These are phyloP conservation scores for Chiloscyllium punctatum DNA, from an alignment of 2,797 vertebrate genomes.

Conservation along the genomic window DNA sequence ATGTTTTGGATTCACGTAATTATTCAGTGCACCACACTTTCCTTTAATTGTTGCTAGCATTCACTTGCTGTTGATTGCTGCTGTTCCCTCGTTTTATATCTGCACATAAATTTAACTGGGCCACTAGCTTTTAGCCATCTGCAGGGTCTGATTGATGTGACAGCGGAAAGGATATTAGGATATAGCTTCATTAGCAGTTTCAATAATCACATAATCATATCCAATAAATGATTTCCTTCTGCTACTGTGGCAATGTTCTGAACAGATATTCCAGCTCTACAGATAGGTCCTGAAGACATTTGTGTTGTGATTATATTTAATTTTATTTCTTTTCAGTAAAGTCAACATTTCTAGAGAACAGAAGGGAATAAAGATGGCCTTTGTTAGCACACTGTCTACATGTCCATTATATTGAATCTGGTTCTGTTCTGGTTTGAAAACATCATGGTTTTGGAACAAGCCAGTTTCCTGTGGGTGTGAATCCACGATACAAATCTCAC, in stretches of 20 bases:
- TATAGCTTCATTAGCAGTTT: not conserved
- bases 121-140: not conserved
- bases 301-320: not conserved
- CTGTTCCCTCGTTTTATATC: not conserved
- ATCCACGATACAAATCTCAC: not conserved
- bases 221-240: not conserved
- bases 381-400: not conserved
- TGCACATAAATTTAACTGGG: slow-evolving; percentile 1
- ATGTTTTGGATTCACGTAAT: not conserved
- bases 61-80: not conserved
- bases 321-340: not conserved
- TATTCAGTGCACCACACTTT: not conserved
- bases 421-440: not conserved
- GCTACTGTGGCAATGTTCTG: not conserved
- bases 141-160: not conserved
- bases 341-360: not conserved
- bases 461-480: not conserved
- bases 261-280: not conserved
- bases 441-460: not conserved
- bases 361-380: not conserved
- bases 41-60: not conserved
- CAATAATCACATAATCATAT: not conserved
- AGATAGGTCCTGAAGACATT: not conserved
- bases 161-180: not conserved
- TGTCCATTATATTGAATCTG: not conserved